Base-by-base conservation (phyloP, 2,113 vertebrate genomes). In the Cryptomyrus ogoouensis region DNA sequence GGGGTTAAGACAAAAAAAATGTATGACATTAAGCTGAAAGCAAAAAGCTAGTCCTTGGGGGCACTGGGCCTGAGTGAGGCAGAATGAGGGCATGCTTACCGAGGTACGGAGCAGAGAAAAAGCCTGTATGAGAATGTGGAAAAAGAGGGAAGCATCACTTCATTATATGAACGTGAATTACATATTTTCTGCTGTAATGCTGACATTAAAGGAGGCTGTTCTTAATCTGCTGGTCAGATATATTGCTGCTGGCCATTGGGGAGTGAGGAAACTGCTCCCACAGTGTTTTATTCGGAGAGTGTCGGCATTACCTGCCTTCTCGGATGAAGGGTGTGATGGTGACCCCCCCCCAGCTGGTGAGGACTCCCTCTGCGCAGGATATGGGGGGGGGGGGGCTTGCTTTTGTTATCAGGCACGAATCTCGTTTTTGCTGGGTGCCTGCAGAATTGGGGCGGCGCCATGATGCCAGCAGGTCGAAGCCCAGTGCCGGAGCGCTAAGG, bases 371-470 rank as follows among this genome's bases (percentile, higher is more conserved):
- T 92, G 58, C 50, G 89, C 89, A 91, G 94, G 90, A 53, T 91
- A 93, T 91, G 47, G 49, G 93, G 90, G 87, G 90, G 46, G 49
- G 93, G 52, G 0, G 52, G 52, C 52, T 56, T 92, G 84, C 88
- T 94, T 95, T 95, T 95, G 95, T 95, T 94, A 94, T 91, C 95
- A 94, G 93, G 93, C 92, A 95, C 94, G 91, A 92, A 94, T 95
- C 93, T 94, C 93, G 93, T 93, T 93, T 92, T 35, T 47, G 24
- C 21, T 91, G 87, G 31, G 47, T 31, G 88, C 88, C 91, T 90
- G 80, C 90, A 90, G 93, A 94, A 94, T 94, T 94, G 93, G 93
- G 91, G 94, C 92, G 91, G 47, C 83, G 80, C 66, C 88, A 90
- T 49, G 91, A 88, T 91, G 80, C 88, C 89, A 89, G 92, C 93